Percentiles rank a stretch among this genome's conserved stretches.
phyloP scores from a whole-genome alignment of 53 echinoderm and acorn worm species.

The Holothuria leucospilota region DNA sequence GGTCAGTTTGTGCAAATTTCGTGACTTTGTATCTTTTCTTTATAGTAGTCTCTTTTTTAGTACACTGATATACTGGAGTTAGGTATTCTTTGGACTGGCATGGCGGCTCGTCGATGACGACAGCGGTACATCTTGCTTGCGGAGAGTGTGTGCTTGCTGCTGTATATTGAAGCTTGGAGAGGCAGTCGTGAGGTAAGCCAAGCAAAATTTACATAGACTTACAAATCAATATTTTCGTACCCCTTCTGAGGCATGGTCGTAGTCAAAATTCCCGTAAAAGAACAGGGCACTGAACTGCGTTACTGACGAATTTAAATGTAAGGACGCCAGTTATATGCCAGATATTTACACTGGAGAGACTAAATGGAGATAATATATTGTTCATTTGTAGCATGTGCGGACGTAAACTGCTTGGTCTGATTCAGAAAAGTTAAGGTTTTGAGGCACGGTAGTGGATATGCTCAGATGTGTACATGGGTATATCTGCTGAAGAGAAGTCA shows the following conservation, averaged over 20 bases:
- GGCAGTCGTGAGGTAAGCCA: neutral
- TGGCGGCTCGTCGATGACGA: constrained; percentile 3
- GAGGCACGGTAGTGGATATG: neutral
- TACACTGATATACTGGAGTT: neutral
- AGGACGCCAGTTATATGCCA: constrained; percentile 27
- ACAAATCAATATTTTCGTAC: constrained; percentile 24
- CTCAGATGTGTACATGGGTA: neutral
- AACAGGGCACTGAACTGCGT: neutral
- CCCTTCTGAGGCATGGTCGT: neutral
- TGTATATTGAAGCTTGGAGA: constrained; percentile 7
- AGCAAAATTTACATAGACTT: neutral
- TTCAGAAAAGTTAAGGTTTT: constrained; percentile 6
- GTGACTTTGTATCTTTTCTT: neutral
- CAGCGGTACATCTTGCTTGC: neutral
- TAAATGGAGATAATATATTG: neutral
- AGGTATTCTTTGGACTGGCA: neutral
- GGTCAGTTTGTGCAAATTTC: neutral
- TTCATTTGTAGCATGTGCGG: constrained; percentile 21
- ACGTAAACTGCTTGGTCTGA: constrained; percentile 20
- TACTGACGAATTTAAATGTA: neutral
- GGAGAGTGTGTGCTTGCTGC: constrained; percentile 27
- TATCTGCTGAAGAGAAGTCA: neutral
- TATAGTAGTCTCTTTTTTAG: neutral
- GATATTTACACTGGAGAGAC: constrained; percentile 23
- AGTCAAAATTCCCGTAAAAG: too few relatives aligned